Base-by-base conservation (phyloP, 1,140 invertebrate genomes). In the Lepidostoma basale region DNA sequence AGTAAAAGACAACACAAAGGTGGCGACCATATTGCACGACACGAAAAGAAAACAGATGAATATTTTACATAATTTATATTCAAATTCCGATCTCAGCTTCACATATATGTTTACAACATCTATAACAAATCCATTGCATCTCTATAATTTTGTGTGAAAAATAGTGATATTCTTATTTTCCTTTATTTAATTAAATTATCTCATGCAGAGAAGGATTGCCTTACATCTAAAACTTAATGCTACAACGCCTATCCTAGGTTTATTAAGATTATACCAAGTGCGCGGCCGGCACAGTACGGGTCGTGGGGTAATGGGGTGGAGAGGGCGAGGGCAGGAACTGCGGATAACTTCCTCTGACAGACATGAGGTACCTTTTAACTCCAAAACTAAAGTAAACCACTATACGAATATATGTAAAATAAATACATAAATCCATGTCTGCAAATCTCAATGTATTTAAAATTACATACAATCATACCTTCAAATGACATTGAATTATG, bases 191-290 rank as follows among this genome's bases (percentile, higher is more conserved):
- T 33, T 56, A n/a, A 33, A 56, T n/a, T n/a, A n/a, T n/a, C n/a
- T n/a, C n/a, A n/a, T 28, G 36, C 36, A 14, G 25, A 56, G 36
- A 56, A 36, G 26, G 14, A 33, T 56, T 33, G 14, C 10, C 8
- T 56, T 36, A 56, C 30, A 30, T 6, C 52, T 56, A 33, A 54
- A 54, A 49, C 10, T n/a, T 30, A 18, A 33, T 12, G 52, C 28
- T 28, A 6, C 36, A 33, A 45, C 22, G 36, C 52, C 52, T 56
- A 56, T 33, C 23, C 10, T 49, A 49, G n/a, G 0, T n/a, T 25
- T 36, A 33, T 56, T 8, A 56, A 33, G 12, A 54, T 52, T 56
- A 56, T 56, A 56, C 52, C 30, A 56, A 56, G 52, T 56, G 36
- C 52, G 14, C 52, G 10, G 52, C 26, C 52, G n/a, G 42, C 18